phyloP scores from a whole-genome alignment of 2,888 invertebrate species.

The Andrena marginata region DNA sequence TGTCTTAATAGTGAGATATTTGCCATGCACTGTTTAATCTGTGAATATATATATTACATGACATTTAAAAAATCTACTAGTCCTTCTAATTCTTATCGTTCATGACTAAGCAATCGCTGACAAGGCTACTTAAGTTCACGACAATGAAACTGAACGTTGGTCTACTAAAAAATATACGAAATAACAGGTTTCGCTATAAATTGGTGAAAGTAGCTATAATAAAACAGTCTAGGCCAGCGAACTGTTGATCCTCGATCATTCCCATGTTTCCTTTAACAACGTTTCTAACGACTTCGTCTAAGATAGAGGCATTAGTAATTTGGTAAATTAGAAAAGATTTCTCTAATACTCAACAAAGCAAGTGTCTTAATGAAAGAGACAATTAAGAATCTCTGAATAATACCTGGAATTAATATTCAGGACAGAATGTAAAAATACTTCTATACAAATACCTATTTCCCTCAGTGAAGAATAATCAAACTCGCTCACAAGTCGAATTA shows the following conservation, averaged over 20 bases:
- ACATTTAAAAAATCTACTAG: background rate
- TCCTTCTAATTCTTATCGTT: background rate
- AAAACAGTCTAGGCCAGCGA: constrained; percentile 12
- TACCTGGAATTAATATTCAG: background rate
- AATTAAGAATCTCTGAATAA: too few relatives aligned
- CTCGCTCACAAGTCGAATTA: background rate
- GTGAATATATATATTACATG: too few relatives aligned
- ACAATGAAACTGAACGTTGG: constrained; percentile 21
- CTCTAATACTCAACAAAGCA: background rate
- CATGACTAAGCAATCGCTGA: background rate
- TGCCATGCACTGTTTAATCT: background rate
- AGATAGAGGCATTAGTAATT: background rate
- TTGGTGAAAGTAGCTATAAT: constrained; percentile 64
- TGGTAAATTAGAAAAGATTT: background rate
- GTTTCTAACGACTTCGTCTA: background rate
- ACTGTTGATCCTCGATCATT: constrained; percentile 24
- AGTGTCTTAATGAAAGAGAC: too few relatives aligned
- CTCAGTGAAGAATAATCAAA: background rate
- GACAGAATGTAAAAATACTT: background rate
- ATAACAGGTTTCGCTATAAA: constrained; percentile 41
- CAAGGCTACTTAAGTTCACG: constrained; percentile 4
- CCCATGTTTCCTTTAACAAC: constrained; percentile 2
- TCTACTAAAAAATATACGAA: constrained; percentile 21
- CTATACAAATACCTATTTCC: background rate
- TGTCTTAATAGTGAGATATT: too few relatives aligned